phyloP scores from a whole-genome alignment of 2,888 invertebrate species.

The Agrotis clavis region DNA sequence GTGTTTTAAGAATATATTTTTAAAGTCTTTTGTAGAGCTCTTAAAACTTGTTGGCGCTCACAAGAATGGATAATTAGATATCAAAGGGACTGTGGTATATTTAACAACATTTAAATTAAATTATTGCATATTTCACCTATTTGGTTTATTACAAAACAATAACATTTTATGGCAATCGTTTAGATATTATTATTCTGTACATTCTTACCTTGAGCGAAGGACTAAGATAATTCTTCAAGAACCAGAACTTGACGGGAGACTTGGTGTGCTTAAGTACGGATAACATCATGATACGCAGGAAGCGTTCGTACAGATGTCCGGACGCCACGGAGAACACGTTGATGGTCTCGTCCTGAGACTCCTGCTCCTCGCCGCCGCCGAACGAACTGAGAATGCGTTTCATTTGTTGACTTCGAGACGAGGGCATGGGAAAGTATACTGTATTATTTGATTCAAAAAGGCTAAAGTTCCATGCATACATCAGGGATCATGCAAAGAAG shows the following conservation, averaged over 20 bases:
- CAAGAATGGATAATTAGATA: too few relatives aligned
- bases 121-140: too few relatives aligned
- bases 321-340: conserved; percentile 99
- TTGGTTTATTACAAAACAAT: too few relatives aligned
- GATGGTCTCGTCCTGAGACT: conserved; percentile 94
- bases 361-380: conserved; percentile 90
- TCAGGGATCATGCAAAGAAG: conserved; percentile 4
- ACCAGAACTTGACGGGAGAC: conserved; percentile 99
- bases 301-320: conserved; percentile 99
- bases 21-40: too few relatives aligned
- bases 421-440: conserved; percentile 31
- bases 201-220: conserved; percentile 96
- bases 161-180: too few relatives aligned
- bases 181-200: too few relatives aligned
- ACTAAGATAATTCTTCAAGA: conserved; percentile 99
- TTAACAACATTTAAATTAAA: too few relatives aligned
- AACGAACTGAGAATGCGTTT: conserved; percentile 87
- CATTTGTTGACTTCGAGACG: conserved; percentile 52
- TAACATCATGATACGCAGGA: conserved; percentile 99
- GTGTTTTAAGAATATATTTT: too few relatives aligned
- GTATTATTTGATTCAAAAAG: conserved; percentile 19
- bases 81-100: too few relatives aligned
- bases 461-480: conserved; percentile 9
- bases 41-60: too few relatives aligned
- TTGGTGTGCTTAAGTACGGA: conserved; percentile 99